Evolutionary conservation across 2,888 invertebrate species (phyloP).

Genomic region (Plutella xylostella): DNA sequence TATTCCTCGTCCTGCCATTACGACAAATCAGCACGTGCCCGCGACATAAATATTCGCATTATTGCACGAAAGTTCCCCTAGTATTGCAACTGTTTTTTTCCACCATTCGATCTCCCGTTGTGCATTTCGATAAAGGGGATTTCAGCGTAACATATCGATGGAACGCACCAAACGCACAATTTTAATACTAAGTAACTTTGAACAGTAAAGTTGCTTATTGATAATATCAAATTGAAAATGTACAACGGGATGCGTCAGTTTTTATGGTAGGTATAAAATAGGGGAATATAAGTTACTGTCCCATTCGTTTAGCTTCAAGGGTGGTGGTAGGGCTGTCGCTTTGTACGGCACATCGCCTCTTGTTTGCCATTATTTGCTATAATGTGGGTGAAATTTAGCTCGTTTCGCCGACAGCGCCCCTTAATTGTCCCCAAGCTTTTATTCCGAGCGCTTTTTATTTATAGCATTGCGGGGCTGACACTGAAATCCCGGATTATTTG

Average conservation of each 20-base stretch:
- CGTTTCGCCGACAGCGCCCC: conserved; percentile 45
- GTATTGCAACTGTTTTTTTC: conserved; percentile 42
- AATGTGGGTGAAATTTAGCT: conserved; percentile 66
- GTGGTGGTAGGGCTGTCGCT: conserved; percentile 26
- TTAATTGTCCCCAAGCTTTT: conserved; percentile 61
- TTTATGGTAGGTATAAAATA: background rate
- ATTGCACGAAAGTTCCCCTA: conserved; percentile 45
- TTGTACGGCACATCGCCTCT: conserved; percentile 38
- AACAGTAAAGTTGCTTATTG: no score
- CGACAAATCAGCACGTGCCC: conserved; percentile 59
- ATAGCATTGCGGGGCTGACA: conserved; percentile 37
- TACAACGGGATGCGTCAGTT: background rate
- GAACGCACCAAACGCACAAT: background rate
- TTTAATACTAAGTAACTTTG: no score
- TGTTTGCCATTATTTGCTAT: conserved; percentile 65
- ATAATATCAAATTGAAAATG: no score
- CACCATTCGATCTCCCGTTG: conserved; percentile 45
- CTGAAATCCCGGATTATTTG: conserved; percentile 65
- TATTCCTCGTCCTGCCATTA: conserved; percentile 50
- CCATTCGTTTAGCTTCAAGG: conserved; percentile 25
- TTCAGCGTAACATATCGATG: conserved; percentile 55
- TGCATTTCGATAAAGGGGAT: conserved; percentile 62
- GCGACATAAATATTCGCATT: conserved; percentile 64
- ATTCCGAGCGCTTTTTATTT: conserved; percentile 39
- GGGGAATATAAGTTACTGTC: background rate